Evolutionary conservation across 2,888 invertebrate species (phyloP), one percentile per base, ranked within the genome.

Genomic region (Arrhopalites spinosus): DNA sequence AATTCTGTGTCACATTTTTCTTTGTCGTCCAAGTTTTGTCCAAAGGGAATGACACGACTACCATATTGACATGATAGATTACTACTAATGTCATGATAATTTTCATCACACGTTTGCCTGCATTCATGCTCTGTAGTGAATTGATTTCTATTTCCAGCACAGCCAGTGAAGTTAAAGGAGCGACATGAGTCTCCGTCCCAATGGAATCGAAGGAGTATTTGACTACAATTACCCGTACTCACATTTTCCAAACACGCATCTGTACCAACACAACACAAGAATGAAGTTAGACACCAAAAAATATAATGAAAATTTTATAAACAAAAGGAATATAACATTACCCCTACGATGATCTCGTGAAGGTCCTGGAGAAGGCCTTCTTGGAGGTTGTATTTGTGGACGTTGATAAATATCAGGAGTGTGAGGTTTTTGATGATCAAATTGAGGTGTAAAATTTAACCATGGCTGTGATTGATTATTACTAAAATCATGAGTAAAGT

Each of bases 91-190:
- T 67, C 56, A 20, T 59, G 20, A 23, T 27, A 74, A 30, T 43
- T 67, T 2, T 61, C 53, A 59, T 67, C 68, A 59, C 74, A 74
- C 2, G 53, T 30, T 27, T 15, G 29, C 2, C 27, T 13, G 45
- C 74, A 74, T 8, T 23, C 73, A 43, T 29, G 50, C 56, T 77
- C 77, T 5, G 20, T 66, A 2, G n/a, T 29, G 43, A 74, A 77
- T 17, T 74, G 74, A 27, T 78, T 77, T 59, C 29, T 43, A 53
- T 74, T 74, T 15, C 71, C 81, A 25, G 74, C 47, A 68, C 82
- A 82, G 25, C 82, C 81, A 11, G 77, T 74, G 73, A 77, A 82
- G n/a, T 71, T 72, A 68, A 82, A 82, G 47, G 75, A 75, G 59
- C 79, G 78, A 71, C 82, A 82, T 20, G 27, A 59, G n/a, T 74